These are phyloP conservation scores for Coenobita brevimanus DNA, from an alignment of 1,140 invertebrate genomes.

Conservation along the genomic window DNA sequence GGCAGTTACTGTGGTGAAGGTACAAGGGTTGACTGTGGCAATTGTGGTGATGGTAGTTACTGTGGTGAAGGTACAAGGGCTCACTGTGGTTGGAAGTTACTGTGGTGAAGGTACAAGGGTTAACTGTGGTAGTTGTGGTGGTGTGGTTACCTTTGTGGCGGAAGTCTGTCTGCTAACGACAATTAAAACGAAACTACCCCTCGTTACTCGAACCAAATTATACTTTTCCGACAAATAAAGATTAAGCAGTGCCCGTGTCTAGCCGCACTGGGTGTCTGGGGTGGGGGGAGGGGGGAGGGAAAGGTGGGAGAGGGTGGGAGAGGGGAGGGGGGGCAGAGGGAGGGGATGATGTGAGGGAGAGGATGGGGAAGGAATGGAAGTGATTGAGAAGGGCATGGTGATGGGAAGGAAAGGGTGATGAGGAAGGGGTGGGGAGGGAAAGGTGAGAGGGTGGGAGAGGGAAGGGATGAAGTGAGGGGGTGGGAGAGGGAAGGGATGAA, in stretches of 20 bases:
- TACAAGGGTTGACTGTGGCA: not conserved
- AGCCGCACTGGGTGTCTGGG: not conserved
- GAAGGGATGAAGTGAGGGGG: not conserved
- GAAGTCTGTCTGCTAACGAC: constrained; percentile 36
- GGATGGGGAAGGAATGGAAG: too few species aligned
- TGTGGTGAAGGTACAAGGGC: not conserved
- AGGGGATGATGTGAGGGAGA: too few species aligned
- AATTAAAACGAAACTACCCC: constrained; percentile 42
- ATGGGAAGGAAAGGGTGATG: too few species aligned
- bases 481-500: not conserved
- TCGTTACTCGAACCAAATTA: constrained; percentile 40
- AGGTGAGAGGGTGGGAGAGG: not conserved
- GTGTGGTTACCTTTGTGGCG: not conserved
- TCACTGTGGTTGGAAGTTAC: too few species aligned
- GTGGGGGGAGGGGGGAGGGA: not conserved
- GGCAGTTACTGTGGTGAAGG: not conserved
- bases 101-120: not conserved
- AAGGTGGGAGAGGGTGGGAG: not conserved
- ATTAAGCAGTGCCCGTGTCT: constrained; percentile 46
- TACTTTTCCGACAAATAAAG: constrained; percentile 55
- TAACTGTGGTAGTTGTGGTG: not conserved
- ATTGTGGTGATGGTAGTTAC: not conserved
- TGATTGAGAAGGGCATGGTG: too few species aligned
- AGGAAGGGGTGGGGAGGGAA: not conserved
- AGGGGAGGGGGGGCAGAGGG: not conserved